Evolutionary conservation across 92 coral and sea anemone genomes (phyloP).

Genomic region (Pocillopora grandis): DNA sequence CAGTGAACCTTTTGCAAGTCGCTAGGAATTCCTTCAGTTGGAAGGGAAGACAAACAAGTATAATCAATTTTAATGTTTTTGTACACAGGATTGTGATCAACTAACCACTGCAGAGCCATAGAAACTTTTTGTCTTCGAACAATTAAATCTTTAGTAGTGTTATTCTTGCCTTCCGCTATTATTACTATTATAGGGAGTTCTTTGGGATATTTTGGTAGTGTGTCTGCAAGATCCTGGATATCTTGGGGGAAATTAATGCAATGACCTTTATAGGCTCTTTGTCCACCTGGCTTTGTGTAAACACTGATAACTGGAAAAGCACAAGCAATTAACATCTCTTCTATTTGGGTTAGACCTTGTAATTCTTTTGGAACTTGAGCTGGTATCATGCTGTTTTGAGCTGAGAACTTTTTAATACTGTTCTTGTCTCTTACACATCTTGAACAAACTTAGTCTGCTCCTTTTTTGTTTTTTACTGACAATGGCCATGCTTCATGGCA

Average conservation of each 20-base stretch:
- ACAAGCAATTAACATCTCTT: conserved; percentile 79
- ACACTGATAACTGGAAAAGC: conserved; percentile 71
- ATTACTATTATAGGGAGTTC: conserved; percentile 59
- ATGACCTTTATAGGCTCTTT: conserved; percentile 71
- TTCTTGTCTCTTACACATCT: conserved; percentile 60
- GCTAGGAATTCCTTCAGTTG: conserved; percentile 53
- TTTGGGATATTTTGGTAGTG: conserved; percentile 58
- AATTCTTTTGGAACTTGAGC: conserved; percentile 73
- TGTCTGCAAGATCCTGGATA: conserved; percentile 47
- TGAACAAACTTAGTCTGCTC: conserved; percentile 53
- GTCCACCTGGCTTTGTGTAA: conserved; percentile 76
- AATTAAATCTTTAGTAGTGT: conserved; percentile 51
- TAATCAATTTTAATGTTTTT: conserved; percentile 50
- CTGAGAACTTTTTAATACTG: conserved; percentile 64
- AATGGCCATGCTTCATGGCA: conserved; percentile 66
- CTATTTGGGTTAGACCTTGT: conserved; percentile 74
- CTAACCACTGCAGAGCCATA: conserved; percentile 66
- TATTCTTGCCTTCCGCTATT: conserved; percentile 54
- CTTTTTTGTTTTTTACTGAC: conserved; percentile 41
- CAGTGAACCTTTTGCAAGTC: conserved; percentile 36
- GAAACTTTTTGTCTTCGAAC: conserved; percentile 58
- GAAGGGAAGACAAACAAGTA: conserved; percentile 42
- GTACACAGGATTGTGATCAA: conserved; percentile 59
- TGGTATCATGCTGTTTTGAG: conserved; percentile 65
- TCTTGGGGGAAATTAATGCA: conserved; percentile 60